Evolutionary conservation across 2,113 vertebrate species (phyloP).

Genomic region (Xiphorhynchus elegans): DNA sequence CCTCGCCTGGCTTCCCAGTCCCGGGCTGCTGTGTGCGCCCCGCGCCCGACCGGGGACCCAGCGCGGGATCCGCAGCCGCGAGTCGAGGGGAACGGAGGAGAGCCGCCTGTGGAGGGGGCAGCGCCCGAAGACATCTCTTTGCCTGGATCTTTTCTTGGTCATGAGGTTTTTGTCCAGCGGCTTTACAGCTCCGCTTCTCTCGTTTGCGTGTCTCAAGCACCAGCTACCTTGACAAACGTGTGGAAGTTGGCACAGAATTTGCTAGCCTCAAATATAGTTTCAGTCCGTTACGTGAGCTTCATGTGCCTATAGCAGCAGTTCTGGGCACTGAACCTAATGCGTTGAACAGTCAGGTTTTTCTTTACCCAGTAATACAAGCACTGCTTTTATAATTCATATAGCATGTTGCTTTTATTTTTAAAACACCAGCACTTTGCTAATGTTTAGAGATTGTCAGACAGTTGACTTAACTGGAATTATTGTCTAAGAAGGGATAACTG

Average conservation of each 20-base stretch:
- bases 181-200: neutral
- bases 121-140: neutral
- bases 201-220: neutral
- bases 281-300: rapidly evolving
- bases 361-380: neutral
- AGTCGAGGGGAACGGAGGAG: neutral
- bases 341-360: neutral
- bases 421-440: neutral
- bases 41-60: rapidly evolving
- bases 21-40: rapidly evolving
- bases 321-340: no score
- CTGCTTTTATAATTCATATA: neutral
- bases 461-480: neutral
- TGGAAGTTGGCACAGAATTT: neutral
- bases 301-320: neutral
- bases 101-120: rapidly evolving
- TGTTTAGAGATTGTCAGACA: neutral
- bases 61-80: rapidly evolving
- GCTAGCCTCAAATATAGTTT: neutral
- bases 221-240: rapidly evolving
- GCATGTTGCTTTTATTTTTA: neutral
- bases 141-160: neutral
- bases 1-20: rapidly evolving
- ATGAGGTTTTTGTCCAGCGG: rapidly evolving
- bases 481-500: neutral